phyloP scores from a whole-genome alignment of 2,888 invertebrate genomes.

The Drosophila flavopinicola region DNA sequence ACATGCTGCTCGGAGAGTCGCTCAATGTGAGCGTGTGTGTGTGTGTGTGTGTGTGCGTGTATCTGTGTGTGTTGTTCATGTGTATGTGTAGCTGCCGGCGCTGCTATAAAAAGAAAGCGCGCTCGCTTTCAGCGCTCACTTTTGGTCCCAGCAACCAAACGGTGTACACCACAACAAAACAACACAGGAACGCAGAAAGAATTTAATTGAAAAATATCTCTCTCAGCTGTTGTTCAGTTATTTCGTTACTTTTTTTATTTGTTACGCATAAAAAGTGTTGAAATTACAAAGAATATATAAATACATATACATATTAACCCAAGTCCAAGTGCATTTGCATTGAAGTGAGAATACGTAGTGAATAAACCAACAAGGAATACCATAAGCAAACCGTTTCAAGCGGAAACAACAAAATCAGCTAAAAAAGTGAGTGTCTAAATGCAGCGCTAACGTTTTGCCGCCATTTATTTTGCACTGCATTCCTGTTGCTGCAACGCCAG shows the following conservation, averaged over 20 bases:
- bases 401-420: slow-evolving; percentile 1
- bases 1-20: slow-evolving; percentile 38
- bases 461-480: slow-evolving; percentile 8
- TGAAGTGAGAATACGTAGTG: slow-evolving; percentile 54
- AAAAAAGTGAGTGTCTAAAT: slow-evolving; percentile 36
- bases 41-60: slow-evolving; percentile 6
- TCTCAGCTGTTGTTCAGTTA: slow-evolving; percentile 13
- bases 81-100: slow-evolving; percentile 28
- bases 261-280: slow-evolving; percentile 34
- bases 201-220: slow-evolving; percentile 8
- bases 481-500: slow-evolving; percentile 4
- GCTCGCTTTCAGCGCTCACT: slow-evolving; percentile 80
- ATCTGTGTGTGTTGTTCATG: slow-evolving; percentile 26
- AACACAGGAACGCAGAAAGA: slow-evolving; percentile 25
- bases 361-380: slow-evolving; percentile 38
- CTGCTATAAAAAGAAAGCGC: slow-evolving; percentile 73
- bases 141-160: slow-evolving; percentile 82
- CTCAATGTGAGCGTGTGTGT: slow-evolving; percentile 4
- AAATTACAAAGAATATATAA: slow-evolving; percentile 16
- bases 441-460: slow-evolving; percentile 10
- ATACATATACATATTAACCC: slow-evolving; percentile 29
- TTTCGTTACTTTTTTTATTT: slow-evolving; percentile 25
- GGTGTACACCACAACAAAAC: slow-evolving; percentile 63
- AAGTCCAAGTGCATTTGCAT: slow-evolving; percentile 59
- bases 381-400: slow-evolving; percentile 26